These are phyloP conservation scores for Perccottus glenii DNA, from an alignment of 2,113 vertebrate genomes.

Conservation along the genomic window DNA sequence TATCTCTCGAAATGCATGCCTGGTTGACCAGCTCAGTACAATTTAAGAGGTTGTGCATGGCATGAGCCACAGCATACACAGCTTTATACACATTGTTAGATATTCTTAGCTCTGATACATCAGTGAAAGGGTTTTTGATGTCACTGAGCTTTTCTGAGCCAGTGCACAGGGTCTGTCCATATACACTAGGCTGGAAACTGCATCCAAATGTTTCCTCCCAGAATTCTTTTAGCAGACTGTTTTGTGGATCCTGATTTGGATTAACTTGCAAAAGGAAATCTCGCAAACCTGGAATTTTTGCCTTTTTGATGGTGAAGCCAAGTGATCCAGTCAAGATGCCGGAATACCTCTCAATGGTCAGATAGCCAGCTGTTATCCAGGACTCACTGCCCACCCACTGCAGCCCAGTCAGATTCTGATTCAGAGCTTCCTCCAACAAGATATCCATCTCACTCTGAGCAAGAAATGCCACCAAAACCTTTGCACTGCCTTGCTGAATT, in stretches of 20 bases:
- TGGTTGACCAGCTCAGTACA: conserved; percentile 41
- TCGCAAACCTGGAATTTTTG: conserved; percentile 69
- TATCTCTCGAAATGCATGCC: conserved; percentile 46
- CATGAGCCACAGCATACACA: conserved; percentile 76
- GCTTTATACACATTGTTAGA: conserved; percentile 82
- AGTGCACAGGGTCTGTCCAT: conserved; percentile 57
- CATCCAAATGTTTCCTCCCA: conserved; percentile 79
- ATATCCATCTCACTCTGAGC: conserved; percentile 73
- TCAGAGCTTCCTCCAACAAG: conserved; percentile 72
- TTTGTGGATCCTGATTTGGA: conserved; percentile 65
- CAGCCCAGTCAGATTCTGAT: conserved; percentile 74
- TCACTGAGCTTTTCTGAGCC: conserved; percentile 72
- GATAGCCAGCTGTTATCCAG: conserved; percentile 76
- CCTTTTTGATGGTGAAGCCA: conserved; percentile 75
- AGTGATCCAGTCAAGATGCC: conserved; percentile 71
- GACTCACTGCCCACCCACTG: conserved; percentile 82
- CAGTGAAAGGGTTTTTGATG: conserved; percentile 69
- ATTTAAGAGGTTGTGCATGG: conserved; percentile 63
- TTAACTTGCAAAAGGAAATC: conserved; percentile 74
- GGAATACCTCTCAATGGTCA: conserved; percentile 58
- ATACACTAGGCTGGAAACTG: conserved; percentile 24
- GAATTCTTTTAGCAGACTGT: conserved; percentile 72
- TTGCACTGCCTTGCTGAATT: conserved; percentile 68
- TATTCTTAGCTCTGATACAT: conserved; percentile 78
- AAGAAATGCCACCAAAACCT: conserved; percentile 78